Evolutionary conservation across 2,888 invertebrate genomes (phyloP).

Genomic region (Exocentrus adspersus): DNA sequence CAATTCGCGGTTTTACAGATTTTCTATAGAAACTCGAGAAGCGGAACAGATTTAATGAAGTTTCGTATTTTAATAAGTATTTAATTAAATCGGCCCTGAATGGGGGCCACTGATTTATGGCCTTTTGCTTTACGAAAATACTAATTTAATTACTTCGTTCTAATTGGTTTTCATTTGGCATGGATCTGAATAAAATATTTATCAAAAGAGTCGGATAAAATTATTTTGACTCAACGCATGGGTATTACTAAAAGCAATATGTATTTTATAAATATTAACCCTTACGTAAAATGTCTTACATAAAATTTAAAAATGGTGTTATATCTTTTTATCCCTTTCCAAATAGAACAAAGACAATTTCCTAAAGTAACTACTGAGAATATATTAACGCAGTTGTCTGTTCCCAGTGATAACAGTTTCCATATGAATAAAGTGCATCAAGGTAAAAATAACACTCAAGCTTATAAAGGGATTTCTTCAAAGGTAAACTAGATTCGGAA

Average conservation of each 20-base stretch:
- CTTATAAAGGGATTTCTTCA: slow-evolving; percentile 49
- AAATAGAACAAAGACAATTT: no score
- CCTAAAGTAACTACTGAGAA: no score
- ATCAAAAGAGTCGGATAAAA: slow-evolving; percentile 7
- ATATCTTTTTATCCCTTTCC: no score
- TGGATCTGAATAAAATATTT: slow-evolving; percentile 15
- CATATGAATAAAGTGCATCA: slow-evolving; percentile 48
- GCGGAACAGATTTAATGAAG: slow-evolving; percentile 22
- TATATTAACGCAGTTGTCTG: background rate
- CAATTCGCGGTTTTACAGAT: slow-evolving; percentile 46
- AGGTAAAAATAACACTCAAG: slow-evolving; percentile 49
- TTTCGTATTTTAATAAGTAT: slow-evolving; percentile 38
- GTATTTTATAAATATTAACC: no score
- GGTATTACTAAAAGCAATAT: no score
- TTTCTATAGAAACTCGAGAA: slow-evolving; percentile 35
- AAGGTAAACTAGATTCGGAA: slow-evolving; percentile 53
- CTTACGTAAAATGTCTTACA: no score
- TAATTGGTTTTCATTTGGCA: slow-evolving; percentile 24
- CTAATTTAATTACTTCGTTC: slow-evolving; percentile 32
- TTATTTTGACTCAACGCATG: no score
- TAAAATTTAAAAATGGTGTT: no score
- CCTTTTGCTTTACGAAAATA: slow-evolving; percentile 28
- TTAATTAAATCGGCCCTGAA: slow-evolving; percentile 46
- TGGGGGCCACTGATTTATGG: slow-evolving; percentile 41
- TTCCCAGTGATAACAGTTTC: slow-evolving; percentile 41